These are phyloP conservation scores for Tipula confusa DNA, from an alignment of 2,888 invertebrate species.

Conservation along the genomic window DNA sequence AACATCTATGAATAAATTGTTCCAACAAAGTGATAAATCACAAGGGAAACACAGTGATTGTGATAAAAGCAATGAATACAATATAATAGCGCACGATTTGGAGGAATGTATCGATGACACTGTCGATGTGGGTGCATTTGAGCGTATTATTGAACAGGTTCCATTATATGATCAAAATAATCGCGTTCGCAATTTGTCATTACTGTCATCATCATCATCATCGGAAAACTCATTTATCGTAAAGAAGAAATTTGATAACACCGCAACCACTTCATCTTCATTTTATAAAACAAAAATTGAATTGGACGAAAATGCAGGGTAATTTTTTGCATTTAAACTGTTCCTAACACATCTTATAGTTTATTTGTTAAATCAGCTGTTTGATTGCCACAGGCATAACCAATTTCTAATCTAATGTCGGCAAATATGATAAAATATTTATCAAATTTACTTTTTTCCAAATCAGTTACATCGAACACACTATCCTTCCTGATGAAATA, in stretches of 20 bases:
- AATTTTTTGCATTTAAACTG: slow-evolving; percentile 37
- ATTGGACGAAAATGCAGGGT: slow-evolving; percentile 53
- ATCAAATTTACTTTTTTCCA: not conserved
- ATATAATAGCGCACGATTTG: slow-evolving; percentile 53
- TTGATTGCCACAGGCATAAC: not conserved
- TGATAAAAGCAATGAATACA: slow-evolving; percentile 43
- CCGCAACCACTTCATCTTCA: not conserved
- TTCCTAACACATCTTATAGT: not conserved
- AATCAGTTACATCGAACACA: slow-evolving; percentile 63
- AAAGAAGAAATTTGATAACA: slow-evolving; percentile 36
- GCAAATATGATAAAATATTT: not conserved
- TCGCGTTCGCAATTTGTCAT: slow-evolving; percentile 27
- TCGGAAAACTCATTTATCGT: slow-evolving; percentile 32
- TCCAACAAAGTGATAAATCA: slow-evolving; percentile 40
- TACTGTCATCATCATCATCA: not conserved
- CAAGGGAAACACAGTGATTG: slow-evolving; percentile 37
- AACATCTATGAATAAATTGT: slow-evolving; percentile 39
- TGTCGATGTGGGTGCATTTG: slow-evolving; percentile 43
- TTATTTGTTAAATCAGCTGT: not conserved
- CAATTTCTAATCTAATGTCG: not conserved
- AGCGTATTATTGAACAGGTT: slow-evolving; percentile 52
- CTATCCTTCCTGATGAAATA: slow-evolving; percentile 64
- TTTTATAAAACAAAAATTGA: slow-evolving; percentile 29
- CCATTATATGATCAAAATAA: slow-evolving; percentile 43
- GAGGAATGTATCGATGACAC: slow-evolving; percentile 52